Conservation (phyloP, 2,888 invertebrate genomes). For the Cordilura impudica region DNA sequence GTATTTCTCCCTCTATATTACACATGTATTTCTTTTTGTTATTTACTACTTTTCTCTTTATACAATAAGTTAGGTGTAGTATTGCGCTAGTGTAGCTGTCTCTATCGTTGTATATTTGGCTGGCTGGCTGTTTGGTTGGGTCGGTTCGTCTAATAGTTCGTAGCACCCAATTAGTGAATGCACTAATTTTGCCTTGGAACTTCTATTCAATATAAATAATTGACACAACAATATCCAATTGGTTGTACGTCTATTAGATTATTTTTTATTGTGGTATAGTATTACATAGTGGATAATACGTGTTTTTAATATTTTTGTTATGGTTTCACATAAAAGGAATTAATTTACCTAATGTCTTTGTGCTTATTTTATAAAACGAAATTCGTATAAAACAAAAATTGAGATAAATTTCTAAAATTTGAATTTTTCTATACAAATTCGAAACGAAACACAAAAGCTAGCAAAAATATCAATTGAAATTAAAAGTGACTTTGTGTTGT, state of each 20-base stretch:
- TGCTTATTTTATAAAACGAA: conserved; percentile 5
- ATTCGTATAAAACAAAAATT: not conserved
- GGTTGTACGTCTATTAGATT: conserved; percentile 31
- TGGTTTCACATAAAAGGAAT: not conserved
- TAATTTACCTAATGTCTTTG: too few species aligned
- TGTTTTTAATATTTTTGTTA: conserved; percentile 12
- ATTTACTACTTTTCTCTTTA: conserved; percentile 26
- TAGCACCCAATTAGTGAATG: conserved; percentile 72
- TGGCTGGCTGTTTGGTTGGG: conserved; percentile 6
- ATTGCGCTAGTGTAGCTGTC: conserved; percentile 50
- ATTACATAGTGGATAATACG: conserved; percentile 1
- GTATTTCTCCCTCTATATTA: conserved; percentile 40
- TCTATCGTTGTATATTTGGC: conserved; percentile 32
- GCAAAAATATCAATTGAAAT: not conserved
- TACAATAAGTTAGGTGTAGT: conserved; percentile 4
- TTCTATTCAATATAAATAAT: conserved; percentile 59
- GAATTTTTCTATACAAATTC: too few species aligned
- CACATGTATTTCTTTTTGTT: not conserved
- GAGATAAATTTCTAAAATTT: not conserved
- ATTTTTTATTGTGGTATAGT: conserved; percentile 25
- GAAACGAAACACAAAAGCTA: not conserved
- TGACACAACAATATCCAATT: conserved; percentile 38
- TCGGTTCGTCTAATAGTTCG: conserved; percentile 46
- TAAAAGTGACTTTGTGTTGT: too few species aligned
- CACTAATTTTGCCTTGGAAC: conserved; percentile 76